Evolutionary conservation across 1,140 invertebrate genomes (phyloP), one percentile per base, ranked within the genome.

Genomic region (Diuraphis noxia): DNA sequence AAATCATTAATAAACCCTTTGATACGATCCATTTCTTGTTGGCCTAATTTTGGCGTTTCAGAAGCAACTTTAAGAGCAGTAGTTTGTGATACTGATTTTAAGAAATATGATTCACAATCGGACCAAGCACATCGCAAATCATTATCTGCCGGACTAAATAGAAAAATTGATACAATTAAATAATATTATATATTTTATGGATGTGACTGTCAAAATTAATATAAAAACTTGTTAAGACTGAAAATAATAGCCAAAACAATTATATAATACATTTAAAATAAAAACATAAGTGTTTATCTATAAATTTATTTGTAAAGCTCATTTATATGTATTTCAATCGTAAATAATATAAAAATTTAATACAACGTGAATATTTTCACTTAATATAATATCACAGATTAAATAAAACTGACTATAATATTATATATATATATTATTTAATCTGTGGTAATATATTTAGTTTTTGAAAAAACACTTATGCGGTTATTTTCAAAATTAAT

Each of bases 11-110:
- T 94, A 93, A 96, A 98, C 79, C 98, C 98, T 94, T 96, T 96
- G 92, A 97, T 97, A 89, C 98, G 95, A 92, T 98, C 97, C 85
- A 98, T 96, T 92, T 97, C 97, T 72, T 96, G 96, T 1, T 96
- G 94, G 21, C 97, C 97, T 46, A 99, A 94, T 52, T 96, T 95
- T 0, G 96, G 96, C 7, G 93, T 92, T 56, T 95, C 92, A 93
- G 97, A 93, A 34, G 96, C 94, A 84, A 94, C 94, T 36, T 96
- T 95, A 17, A 99, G 94, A 3, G 96, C 94, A 79, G 96, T 95
- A 88, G 96, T 94, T 85, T 96, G 94, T 36, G 96, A 95, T 21
- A 97, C 94, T 84, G 96, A 96, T 92, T 95, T 95, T 92, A 96
- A 96, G 93, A 96, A 97, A 94, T 97, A 98, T 38, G 95, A 95